These are phyloP conservation scores for Morone saxatilis DNA, from an alignment of 2,113 vertebrate species.

Conservation along the genomic window DNA sequence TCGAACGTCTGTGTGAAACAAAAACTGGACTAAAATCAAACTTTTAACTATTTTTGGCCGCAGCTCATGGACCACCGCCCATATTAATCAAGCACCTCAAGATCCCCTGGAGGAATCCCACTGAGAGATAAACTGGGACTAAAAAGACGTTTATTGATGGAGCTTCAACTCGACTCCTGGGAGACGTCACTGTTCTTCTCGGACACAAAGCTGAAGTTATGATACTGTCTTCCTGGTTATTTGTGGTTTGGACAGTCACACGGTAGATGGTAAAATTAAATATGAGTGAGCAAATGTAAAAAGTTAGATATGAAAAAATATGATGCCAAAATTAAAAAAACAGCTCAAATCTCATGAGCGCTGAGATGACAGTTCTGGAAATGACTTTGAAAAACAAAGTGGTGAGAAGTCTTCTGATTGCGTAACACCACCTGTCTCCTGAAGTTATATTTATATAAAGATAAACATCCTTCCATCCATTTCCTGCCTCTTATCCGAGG, in stretches of 20 bases:
- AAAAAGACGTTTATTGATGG: background rate
- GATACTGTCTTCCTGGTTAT: background rate
- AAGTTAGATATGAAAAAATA: background rate
- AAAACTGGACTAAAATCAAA: background rate
- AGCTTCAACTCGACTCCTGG: background rate
- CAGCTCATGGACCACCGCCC: background rate
- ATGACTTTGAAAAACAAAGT: background rate
- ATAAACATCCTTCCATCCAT: too few relatives aligned
- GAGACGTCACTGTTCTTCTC: background rate
- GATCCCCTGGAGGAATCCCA: background rate
- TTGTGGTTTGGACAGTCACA: background rate
- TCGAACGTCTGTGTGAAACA: background rate
- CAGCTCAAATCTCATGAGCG: background rate
- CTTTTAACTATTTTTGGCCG: background rate
- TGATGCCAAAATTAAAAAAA: background rate
- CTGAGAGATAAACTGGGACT: background rate
- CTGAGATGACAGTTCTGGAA: background rate
- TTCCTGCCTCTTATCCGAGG: too few relatives aligned
- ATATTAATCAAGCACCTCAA: background rate
- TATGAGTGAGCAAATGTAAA: too few relatives aligned
- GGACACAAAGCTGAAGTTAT: background rate
- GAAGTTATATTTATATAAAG: background rate
- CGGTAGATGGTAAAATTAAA: too few relatives aligned
- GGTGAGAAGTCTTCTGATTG: background rate
- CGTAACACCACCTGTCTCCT: background rate